Conservation (phyloP, 2,113 vertebrate genomes). For the Tupaia chinensis region DNA sequence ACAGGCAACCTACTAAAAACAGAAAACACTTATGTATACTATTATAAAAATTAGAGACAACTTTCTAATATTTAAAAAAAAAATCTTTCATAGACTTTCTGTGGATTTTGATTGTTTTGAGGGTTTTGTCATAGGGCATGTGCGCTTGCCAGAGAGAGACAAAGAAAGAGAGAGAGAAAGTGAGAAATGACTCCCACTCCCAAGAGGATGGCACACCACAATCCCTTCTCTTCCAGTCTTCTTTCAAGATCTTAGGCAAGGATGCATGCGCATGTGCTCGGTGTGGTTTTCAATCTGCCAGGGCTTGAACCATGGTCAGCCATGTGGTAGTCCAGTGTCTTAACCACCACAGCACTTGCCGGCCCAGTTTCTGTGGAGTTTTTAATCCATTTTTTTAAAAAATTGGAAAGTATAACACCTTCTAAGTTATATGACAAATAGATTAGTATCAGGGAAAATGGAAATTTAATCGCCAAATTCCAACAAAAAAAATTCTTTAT, state of each 20-base stretch:
- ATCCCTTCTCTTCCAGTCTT: too few species aligned
- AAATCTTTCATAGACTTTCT: background rate
- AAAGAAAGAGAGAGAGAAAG: too few species aligned
- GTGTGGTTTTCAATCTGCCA: too few species aligned
- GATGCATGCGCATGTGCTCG: too few species aligned
- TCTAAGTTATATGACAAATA: background rate
- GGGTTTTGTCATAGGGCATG: too few species aligned
- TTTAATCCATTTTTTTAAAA: background rate
- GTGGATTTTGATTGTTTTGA: background rate
- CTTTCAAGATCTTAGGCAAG: too few species aligned
- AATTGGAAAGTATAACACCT: background rate
- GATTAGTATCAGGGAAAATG: background rate
- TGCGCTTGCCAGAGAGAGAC: too few species aligned
- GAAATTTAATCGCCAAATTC: background rate
- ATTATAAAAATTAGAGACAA: background rate
- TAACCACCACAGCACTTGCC: too few species aligned
- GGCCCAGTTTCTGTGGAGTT: background rate
- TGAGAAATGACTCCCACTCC: too few species aligned
- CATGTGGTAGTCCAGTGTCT: too few species aligned
- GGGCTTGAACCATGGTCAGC: too few species aligned
- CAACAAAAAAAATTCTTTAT: background rate
- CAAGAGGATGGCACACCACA: too few species aligned
- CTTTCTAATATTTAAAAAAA: background rate
- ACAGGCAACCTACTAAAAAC: background rate
- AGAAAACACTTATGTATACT: background rate